Evolutionary conservation across 2,888 invertebrate genomes (phyloP).

Genomic region (Nezara viridula): DNA sequence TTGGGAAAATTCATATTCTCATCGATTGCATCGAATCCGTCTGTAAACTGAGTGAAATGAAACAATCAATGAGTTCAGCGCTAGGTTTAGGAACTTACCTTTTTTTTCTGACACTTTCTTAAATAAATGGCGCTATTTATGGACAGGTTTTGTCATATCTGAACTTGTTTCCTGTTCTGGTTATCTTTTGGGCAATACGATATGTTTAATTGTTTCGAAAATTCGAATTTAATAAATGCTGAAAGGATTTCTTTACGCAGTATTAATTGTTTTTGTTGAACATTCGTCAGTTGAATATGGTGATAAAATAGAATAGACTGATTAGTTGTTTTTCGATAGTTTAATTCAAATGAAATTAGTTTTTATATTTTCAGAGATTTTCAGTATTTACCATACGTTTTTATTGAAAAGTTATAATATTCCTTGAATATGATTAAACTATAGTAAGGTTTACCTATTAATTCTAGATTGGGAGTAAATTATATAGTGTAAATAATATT

Average conservation of each 20-base stretch:
- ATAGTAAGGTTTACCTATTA: neutral
- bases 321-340: neutral
- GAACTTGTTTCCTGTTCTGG: neutral
- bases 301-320: neutral
- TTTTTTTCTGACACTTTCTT: neutral
- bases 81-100: too few relatives aligned
- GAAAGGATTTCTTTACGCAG: neutral
- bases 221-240: neutral
- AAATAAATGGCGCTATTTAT: neutral
- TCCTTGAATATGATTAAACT: neutral
- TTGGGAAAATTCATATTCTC: too few relatives aligned
- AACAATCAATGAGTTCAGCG: too few relatives aligned
- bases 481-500: neutral
- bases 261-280: neutral
- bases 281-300: neutral
- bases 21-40: too few relatives aligned
- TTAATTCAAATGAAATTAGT: neutral
- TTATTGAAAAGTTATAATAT: neutral
- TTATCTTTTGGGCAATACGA: neutral
- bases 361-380: neutral
- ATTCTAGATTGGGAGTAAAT: neutral
- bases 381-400: neutral
- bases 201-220: neutral
- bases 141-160: neutral
- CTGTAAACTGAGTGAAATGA: too few relatives aligned